A percentile compares a stretch with the other conserved stretches of the same genome.
These are phyloP conservation scores for Hippasteria phrygiana DNA, from an alignment of 53 echinoderm and acorn worm species.

Conservation along the genomic window DNA sequence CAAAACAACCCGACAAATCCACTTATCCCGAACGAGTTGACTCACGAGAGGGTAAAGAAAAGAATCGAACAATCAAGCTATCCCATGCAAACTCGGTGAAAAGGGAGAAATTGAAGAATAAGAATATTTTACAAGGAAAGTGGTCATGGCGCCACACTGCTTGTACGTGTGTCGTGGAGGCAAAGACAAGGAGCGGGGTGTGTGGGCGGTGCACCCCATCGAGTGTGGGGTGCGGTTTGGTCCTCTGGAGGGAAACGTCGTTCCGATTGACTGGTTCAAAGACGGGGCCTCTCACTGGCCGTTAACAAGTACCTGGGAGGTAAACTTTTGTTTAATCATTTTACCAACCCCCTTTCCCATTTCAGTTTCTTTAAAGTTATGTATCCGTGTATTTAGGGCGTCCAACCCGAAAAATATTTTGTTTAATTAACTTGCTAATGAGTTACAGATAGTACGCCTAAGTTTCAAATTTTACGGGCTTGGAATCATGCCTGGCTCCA, in stretches of 20 bases:
- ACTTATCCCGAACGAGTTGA: too few species aligned
- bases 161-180: constrained; percentile 39
- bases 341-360: neutral
- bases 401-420: too few species aligned
- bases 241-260: constrained; percentile 5
- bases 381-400: too few species aligned
- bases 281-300: neutral
- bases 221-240: constrained; percentile 36
- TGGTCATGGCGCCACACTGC: constrained; percentile 31
- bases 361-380: neutral
- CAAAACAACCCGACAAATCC: too few species aligned
- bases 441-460: too few species aligned
- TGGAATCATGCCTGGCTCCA: too few species aligned
- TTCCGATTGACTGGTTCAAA: neutral
- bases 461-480: too few species aligned
- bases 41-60: too few species aligned
- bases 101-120: too few species aligned
- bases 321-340: neutral
- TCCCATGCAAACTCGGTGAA: too few species aligned
- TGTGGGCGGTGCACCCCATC: constrained; percentile 47
- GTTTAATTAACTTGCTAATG: too few species aligned
- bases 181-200: constrained; percentile 31
- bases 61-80: too few species aligned
- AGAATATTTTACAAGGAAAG: neutral
- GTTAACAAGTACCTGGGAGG: constrained; percentile 33